These are phyloP conservation scores for Caenorhabditis sp. DNA, from an alignment of 2,888 invertebrate genomes.

Conservation along the genomic window DNA sequence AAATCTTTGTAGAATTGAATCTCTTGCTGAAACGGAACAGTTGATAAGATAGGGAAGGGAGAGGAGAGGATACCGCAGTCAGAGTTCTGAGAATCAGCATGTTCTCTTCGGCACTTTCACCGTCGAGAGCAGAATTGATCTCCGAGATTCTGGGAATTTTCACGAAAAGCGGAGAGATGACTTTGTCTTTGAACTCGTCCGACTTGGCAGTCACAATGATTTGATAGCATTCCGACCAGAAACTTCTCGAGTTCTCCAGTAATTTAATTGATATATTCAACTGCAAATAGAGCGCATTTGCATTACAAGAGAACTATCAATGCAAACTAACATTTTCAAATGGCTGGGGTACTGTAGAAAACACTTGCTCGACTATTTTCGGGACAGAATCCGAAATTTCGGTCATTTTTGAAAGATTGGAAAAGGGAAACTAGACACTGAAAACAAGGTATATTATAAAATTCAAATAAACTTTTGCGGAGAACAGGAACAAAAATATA, in stretches of 20 bases:
- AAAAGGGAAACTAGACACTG: background rate
- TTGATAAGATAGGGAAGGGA: too few relatives aligned
- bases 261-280: slow-evolving; percentile 29
- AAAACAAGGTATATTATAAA: background rate
- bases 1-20: slow-evolving; percentile 42
- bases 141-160: slow-evolving; percentile 54
- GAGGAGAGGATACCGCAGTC: slow-evolving; percentile 18
- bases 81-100: slow-evolving; percentile 26
- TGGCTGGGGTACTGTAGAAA: slow-evolving; percentile 31
- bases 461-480: background rate
- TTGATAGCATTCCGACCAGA: slow-evolving; percentile 61
- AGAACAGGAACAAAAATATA: background rate
- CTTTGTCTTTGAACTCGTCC: slow-evolving; percentile 4
- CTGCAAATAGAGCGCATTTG: slow-evolving; percentile 8
- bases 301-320: background rate
- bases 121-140: slow-evolving; percentile 37
- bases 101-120: slow-evolving; percentile 45
- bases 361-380: slow-evolving; percentile 24
- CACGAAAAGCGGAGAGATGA: slow-evolving; percentile 35
- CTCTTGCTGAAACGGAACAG: slow-evolving; percentile 40
- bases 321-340: slow-evolving; percentile 30
- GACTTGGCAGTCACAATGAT: slow-evolving; percentile 21
- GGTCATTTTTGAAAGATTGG: slow-evolving; percentile 9
- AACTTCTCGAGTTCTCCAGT: slow-evolving; percentile 52
- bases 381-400: slow-evolving; percentile 39